These are phyloP conservation scores for Eidolon dupreanum DNA, from an alignment of 2,797 vertebrate species.

Conservation along the genomic window DNA sequence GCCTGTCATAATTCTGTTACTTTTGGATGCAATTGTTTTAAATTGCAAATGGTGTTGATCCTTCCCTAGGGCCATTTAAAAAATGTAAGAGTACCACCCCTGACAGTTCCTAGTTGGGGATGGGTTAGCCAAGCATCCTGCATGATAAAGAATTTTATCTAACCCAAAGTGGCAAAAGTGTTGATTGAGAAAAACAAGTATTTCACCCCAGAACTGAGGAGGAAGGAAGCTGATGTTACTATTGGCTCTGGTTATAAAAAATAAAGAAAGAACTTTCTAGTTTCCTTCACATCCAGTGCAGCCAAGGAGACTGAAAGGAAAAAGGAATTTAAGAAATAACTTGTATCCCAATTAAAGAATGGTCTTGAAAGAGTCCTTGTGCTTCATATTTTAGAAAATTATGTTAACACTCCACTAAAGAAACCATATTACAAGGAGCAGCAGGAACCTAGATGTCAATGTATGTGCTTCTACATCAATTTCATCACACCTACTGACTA, in stretches of 20 bases:
- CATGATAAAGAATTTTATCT: background rate
- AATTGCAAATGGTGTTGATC: background rate
- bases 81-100: background rate
- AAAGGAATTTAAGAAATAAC: background rate
- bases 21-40: background rate
- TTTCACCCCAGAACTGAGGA: background rate
- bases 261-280: background rate
- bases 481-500: background rate
- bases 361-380: background rate
- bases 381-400: background rate
- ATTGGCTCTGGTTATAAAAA: background rate
- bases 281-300: background rate
- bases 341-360: background rate
- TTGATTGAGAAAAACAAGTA: background rate
- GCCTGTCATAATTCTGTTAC: background rate
- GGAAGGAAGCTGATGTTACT: background rate
- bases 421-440: background rate
- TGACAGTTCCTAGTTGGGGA: background rate
- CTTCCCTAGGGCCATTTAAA: background rate
- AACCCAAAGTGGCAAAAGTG: background rate
- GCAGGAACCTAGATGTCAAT: background rate
- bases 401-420: background rate
- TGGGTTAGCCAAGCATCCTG: background rate
- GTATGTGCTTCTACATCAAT: background rate
- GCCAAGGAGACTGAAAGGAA: background rate